Evolutionary conservation across 2,797 vertebrate species (phyloP).

Genomic region (Myripristis jacobus): DNA sequence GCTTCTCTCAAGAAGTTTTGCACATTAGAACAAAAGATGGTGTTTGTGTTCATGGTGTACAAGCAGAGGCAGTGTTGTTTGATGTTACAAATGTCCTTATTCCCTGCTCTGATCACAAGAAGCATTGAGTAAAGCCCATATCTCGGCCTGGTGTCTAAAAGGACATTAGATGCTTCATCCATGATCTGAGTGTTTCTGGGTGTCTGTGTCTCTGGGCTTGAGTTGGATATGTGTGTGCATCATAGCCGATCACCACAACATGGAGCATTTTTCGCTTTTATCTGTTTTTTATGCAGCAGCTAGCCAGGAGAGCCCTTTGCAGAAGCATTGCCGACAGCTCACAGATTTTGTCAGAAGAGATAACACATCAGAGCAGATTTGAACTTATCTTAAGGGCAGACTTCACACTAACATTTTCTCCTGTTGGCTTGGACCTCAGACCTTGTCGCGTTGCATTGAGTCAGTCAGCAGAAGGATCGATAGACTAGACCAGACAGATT

Average conservation of each 20-base stretch:
- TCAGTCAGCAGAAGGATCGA: constrained; percentile 59
- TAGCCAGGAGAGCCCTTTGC: constrained; percentile 5
- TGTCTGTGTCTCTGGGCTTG: neutral
- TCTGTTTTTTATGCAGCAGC: constrained; percentile 5
- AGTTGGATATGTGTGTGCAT: constrained; percentile 8
- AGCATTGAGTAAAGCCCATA: constrained; percentile 37
- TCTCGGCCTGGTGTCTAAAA: constrained; percentile 24
- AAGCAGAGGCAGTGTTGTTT: constrained; percentile 40
- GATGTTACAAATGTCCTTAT: constrained; percentile 17
- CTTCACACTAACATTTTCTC: constrained; percentile 53
- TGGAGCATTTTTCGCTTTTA: neutral
- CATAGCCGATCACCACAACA: constrained; percentile 8
- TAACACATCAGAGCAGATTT: constrained; percentile 22
- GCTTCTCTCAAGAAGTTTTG: constrained; percentile 23
- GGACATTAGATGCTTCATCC: constrained; percentile 4
- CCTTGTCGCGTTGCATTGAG: constrained; percentile 52
- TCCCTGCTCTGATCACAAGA: constrained; percentile 49
- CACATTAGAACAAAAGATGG: constrained; percentile 1
- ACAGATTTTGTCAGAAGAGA: constrained; percentile 23
- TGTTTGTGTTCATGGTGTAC: constrained; percentile 24
- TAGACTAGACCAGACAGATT: constrained; percentile 49
- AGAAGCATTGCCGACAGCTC: constrained; percentile 1
- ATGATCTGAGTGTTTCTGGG: neutral
- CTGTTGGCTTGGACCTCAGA: constrained; percentile 43
- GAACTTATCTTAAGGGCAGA: constrained; percentile 37